Conservation (phyloP, 2,797 vertebrate species). For the Channallabes apus region DNA sequence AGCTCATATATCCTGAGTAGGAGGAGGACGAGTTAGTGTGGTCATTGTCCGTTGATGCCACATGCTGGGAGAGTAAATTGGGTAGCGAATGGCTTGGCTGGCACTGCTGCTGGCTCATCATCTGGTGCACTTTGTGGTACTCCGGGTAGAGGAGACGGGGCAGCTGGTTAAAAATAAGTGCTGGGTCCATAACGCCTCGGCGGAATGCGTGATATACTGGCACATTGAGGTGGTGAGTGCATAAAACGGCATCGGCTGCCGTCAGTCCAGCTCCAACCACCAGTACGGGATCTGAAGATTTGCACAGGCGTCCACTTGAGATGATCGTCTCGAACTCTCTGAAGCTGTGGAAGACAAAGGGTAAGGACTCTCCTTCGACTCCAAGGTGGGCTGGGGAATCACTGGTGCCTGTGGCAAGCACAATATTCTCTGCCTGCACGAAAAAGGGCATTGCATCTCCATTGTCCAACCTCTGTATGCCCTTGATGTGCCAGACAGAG, state of each 20-base stretch:
- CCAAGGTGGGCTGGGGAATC: constrained; percentile 74
- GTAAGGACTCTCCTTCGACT: constrained; percentile 75
- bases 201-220: constrained; percentile 78
- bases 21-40: constrained; percentile 52
- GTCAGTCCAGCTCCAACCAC: constrained; percentile 81
- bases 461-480: constrained; percentile 37
- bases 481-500: constrained; percentile 56
- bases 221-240: constrained; percentile 74
- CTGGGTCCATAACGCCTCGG: constrained; percentile 70
- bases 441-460: constrained; percentile 66
- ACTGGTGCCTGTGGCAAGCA: constrained; percentile 80
- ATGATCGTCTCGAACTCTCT: constrained; percentile 78
- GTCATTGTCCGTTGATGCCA: constrained; percentile 12
- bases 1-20: constrained; percentile 77
- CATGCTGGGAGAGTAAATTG: constrained; percentile 10
- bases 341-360: constrained; percentile 77
- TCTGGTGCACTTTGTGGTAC: constrained; percentile 85
- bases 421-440: constrained; percentile 71
- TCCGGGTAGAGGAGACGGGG: constrained; percentile 81
- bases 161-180: constrained; percentile 81
- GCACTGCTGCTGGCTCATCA: constrained; percentile 81
- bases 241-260: constrained; percentile 76
- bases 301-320: constrained; percentile 65
- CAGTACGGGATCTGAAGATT: constrained; percentile 71
- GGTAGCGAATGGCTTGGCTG: neutral